phyloP scores from a whole-genome alignment of 2,113 vertebrate genomes.

The Oreochromis tanganicae region DNA sequence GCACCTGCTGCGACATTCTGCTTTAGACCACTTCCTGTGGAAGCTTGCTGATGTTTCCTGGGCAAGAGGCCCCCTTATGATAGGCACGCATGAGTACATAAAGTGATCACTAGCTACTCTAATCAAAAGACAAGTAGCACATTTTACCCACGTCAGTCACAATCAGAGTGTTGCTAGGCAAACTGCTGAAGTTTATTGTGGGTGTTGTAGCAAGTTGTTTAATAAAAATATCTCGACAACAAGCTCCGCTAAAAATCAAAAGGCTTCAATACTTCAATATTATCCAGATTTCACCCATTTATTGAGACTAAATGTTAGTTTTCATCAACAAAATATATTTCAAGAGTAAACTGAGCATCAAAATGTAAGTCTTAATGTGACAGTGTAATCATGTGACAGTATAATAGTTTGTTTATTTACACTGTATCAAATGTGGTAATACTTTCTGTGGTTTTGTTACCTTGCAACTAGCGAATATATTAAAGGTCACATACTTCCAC shows the following conservation, averaged over 20 bases:
- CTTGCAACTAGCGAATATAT: not conserved
- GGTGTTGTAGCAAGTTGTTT: not conserved
- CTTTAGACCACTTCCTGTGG: conserved; percentile 22
- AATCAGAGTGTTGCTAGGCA: not conserved
- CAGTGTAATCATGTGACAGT: not conserved
- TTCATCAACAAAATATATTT: not conserved
- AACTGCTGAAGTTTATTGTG: not conserved
- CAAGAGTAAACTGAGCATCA: not conserved
- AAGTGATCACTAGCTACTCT: not conserved
- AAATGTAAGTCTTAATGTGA: not conserved
- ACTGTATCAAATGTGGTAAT: not conserved
- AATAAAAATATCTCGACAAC: not conserved
- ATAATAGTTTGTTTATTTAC: not conserved
- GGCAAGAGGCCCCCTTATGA: not conserved
- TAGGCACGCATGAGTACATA: not conserved
- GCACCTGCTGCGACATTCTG: not conserved
- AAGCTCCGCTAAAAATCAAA: not conserved
- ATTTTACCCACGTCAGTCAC: not conserved
- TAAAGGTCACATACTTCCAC: not conserved
- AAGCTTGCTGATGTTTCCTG: not conserved
- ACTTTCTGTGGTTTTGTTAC: not conserved
- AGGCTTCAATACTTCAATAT: not conserved
- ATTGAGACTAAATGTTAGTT: not conserved
- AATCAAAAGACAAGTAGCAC: not conserved
- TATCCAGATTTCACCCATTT: not conserved